Evolutionary conservation across 2,113 vertebrate species (phyloP).

Genomic region (Toxostoma redivivum): DNA sequence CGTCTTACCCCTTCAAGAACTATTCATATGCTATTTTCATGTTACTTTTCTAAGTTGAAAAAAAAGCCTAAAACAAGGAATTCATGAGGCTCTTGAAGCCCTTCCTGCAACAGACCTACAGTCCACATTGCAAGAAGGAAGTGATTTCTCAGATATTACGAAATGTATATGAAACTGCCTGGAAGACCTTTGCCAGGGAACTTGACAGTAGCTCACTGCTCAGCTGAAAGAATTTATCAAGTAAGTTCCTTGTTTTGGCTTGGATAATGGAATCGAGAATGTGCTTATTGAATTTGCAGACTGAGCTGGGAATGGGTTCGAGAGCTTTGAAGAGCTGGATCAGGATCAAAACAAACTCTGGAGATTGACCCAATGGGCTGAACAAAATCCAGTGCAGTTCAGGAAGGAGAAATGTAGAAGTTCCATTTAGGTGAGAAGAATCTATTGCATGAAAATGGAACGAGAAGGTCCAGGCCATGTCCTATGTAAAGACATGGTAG

Average conservation of each 20-base stretch:
- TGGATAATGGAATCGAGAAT: not conserved
- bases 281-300: constrained; percentile 32
- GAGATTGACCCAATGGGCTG: not conserved
- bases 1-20: not conserved
- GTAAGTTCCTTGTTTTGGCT: constrained; percentile 14
- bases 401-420: not conserved
- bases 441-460: not conserved
- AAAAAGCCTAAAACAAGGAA: not conserved
- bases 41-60: not conserved
- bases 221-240: constrained; percentile 10
- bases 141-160: not conserved
- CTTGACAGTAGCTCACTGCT: constrained; percentile 10
- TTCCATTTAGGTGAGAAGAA: not conserved
- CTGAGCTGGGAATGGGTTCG: not conserved
- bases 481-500: not conserved
- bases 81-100: not conserved
- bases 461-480: rapidly evolving
- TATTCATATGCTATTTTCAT: not conserved
- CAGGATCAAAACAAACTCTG: not conserved
- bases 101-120: not conserved
- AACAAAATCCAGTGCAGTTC: not conserved
- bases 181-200: not conserved
- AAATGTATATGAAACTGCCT: not conserved
- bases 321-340: constrained; percentile 15
- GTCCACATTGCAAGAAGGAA: not conserved